phyloP scores from a whole-genome alignment of 2,888 invertebrate species.

The Rhagonycha lutea region DNA sequence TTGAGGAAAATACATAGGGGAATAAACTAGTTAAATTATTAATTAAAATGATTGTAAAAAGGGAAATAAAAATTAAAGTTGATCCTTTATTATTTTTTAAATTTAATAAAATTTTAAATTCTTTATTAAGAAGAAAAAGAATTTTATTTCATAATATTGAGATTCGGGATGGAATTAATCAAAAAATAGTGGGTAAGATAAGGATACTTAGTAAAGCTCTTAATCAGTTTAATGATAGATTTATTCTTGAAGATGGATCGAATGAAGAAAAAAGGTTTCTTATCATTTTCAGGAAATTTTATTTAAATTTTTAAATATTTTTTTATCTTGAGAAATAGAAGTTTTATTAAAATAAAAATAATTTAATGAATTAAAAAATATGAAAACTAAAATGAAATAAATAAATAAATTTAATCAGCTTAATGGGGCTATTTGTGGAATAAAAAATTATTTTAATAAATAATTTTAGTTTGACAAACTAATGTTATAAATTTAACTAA shows the following conservation, averaged over 20 bases:
- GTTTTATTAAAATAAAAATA: slow-evolving; percentile 55
- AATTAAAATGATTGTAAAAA: slow-evolving; percentile 65
- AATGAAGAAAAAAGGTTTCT: slow-evolving; percentile 70
- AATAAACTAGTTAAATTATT: slow-evolving; percentile 73
- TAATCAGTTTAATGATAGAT: slow-evolving; percentile 64
- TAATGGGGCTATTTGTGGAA: slow-evolving; percentile 71
- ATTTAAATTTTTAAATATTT: slow-evolving; percentile 25
- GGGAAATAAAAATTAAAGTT: slow-evolving; percentile 61
- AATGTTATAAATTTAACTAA: slow-evolving; percentile 63
- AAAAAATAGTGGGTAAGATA: slow-evolving; percentile 60
- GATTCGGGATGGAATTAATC: slow-evolving; percentile 61
- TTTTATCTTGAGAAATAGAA: slow-evolving; percentile 45
- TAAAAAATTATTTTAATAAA: slow-evolving; percentile 65
- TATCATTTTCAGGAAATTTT: slow-evolving; percentile 64
- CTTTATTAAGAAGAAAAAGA: slow-evolving; percentile 56
- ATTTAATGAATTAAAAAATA: slow-evolving; percentile 60
- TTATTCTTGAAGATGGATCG: slow-evolving; percentile 63
- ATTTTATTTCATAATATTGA: slow-evolving; percentile 57
- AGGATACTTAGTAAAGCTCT: slow-evolving; percentile 60
- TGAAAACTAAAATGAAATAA: slow-evolving; percentile 53
- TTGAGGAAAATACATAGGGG: slow-evolving; percentile 72
- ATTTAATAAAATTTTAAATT: slow-evolving; percentile 63
- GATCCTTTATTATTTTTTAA: slow-evolving; percentile 53
- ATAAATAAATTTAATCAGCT: slow-evolving; percentile 57
- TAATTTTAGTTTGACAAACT: slow-evolving; percentile 72